These are phyloP conservation scores for Sebastes elongatus DNA, from an alignment of 2,797 vertebrate species.

Conservation along the genomic window DNA sequence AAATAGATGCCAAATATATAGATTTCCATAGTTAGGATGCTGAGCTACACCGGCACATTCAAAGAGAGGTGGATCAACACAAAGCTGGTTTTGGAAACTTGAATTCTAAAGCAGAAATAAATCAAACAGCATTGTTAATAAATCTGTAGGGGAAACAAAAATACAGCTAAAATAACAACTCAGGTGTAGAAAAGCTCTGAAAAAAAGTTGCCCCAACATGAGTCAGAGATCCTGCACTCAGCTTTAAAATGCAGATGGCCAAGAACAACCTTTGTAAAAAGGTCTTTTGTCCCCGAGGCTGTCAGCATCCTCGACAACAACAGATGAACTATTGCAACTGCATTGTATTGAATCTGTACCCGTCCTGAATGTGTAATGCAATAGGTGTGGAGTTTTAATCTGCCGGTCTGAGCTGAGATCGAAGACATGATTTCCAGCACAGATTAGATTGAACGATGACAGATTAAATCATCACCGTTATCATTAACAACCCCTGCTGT, in stretches of 20 bases:
- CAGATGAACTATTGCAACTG: constrained; percentile 41
- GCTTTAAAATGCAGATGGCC: constrained; percentile 37
- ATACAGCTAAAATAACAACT: background rate
- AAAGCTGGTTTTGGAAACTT: background rate
- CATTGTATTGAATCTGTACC: constrained; percentile 15
- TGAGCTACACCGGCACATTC: background rate
- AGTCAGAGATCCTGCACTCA: background rate
- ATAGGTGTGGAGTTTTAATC: constrained; percentile 32
- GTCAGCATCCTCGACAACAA: constrained; percentile 22
- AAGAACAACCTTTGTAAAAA: constrained; percentile 38
- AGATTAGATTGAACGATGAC: background rate
- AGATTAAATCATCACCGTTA: background rate
- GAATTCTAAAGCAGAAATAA: background rate
- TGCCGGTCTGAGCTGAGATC: constrained; percentile 13
- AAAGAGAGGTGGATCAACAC: background rate
- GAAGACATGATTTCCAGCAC: constrained; percentile 13
- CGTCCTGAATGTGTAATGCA: constrained; percentile 23
- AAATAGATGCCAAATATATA: constrained; percentile 32
- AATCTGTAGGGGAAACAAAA: constrained; percentile 7
- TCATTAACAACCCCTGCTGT: constrained; percentile 17
- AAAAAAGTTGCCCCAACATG: background rate
- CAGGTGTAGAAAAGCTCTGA: background rate
- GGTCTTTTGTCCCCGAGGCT: constrained; percentile 47
- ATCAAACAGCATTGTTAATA: constrained; percentile 28
- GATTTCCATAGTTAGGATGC: background rate